Base-by-base conservation (phyloP, 2,113 vertebrate species). In the Otis tarda region DNA sequence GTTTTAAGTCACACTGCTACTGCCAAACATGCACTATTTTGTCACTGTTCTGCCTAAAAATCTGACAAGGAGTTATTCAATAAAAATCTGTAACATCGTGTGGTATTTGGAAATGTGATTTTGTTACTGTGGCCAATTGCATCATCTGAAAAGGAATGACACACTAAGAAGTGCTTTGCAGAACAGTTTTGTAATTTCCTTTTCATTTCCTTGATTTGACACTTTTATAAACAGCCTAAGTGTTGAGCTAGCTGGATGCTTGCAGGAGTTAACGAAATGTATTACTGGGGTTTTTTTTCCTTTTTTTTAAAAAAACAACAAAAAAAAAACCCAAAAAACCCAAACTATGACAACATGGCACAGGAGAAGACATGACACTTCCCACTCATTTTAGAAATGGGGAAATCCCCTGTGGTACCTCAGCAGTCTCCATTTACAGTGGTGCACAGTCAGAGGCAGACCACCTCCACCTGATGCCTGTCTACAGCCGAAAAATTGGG, bases 231-330 rank as follows among this genome's bases (percentile, higher is more conserved):
- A 45, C 9, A 89, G 21, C 19, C 16, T 20, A 25, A 78, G 5
- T 17, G 14, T 21, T 85, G 27, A 73, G 13, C 24, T 87, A 47
- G 69, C 12, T 60, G 49, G 15, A 53, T 79, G 18, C 19, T 60
- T 43, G 30, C 28, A 74, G 60, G 14, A 59, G 4, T 53, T 61
- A 57, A 45, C 10, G 12, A 63, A 71, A 35, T 67, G 17, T 7
- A 15, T 45, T 65, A 33, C 19, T 43, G 35, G 7, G 10, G 0
- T 13, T n/a, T 50, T 53, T 4, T 6, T 20, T 14, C 12, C 12
- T 20, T 24, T 22, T 33, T 31, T 85, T 73, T 37, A 37, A 37
- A 37, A 37, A 37, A 37, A 37, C 37, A 37, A 37, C 37, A 37
- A 37, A 37, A 37, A 37, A 37, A 37, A 37, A 37, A 7, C 37